These are phyloP conservation scores for Euglossa dilemma DNA, from an alignment of 1,140 invertebrate species.

Conservation along the genomic window DNA sequence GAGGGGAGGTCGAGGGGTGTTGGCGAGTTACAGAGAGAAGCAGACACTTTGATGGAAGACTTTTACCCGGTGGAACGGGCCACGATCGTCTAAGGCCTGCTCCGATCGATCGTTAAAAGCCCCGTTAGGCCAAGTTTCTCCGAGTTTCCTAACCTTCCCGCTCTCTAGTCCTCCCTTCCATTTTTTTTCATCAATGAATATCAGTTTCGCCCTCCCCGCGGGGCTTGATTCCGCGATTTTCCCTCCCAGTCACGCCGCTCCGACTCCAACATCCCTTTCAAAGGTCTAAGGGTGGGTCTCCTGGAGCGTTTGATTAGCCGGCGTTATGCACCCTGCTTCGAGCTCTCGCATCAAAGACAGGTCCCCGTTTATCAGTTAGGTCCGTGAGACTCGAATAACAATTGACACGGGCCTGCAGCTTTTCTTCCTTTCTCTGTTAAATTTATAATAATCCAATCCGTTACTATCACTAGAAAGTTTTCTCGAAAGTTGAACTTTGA, in stretches of 20 bases:
- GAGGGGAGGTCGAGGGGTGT: background rate
- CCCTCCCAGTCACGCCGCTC: background rate
- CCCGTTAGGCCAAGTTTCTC: slow-evolving; percentile 28
- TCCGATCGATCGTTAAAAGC: slow-evolving; percentile 66
- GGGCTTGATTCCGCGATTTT: background rate
- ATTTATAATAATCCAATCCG: too few species aligned
- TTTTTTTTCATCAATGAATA: slow-evolving; percentile 33
- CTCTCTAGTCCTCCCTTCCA: background rate
- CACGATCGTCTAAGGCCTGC: slow-evolving; percentile 33
- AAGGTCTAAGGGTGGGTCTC: too few species aligned
- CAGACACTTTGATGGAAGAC: slow-evolving; percentile 51
- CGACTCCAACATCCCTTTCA: too few species aligned
- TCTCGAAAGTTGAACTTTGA: too few species aligned
- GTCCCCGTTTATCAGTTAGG: background rate
- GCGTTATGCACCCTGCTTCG: background rate
- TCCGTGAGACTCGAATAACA: background rate
- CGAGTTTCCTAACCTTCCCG: background rate
- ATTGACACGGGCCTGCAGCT: background rate
- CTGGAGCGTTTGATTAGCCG: too few species aligned
- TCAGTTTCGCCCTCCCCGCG: background rate
- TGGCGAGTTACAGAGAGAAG: slow-evolving; percentile 37
- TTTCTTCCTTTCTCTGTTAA: too few species aligned
- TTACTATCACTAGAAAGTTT: too few species aligned
- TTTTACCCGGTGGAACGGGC: slow-evolving; percentile 47
- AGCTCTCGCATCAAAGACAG: too few species aligned